phyloP scores from a whole-genome alignment of 2,797 vertebrate species.

The Crocodylus rhombifer region DNA sequence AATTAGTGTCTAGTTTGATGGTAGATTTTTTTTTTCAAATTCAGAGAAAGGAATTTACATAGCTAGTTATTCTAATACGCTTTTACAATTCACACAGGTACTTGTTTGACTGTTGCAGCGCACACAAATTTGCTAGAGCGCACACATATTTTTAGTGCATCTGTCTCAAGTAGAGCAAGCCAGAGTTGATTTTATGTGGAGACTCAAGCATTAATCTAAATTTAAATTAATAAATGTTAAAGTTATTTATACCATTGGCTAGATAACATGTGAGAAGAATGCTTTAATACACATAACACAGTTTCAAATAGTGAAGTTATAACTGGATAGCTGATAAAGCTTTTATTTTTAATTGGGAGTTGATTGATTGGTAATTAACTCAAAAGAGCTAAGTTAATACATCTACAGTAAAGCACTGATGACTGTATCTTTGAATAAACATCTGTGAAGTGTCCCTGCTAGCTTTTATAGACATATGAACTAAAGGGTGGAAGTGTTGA shows the following conservation, averaged over 20 bases:
- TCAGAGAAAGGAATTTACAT: neutral
- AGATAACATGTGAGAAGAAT: neutral
- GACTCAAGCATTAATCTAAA: rapidly evolving
- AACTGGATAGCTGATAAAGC: neutral
- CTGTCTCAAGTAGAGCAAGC: neutral
- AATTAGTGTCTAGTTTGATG: neutral
- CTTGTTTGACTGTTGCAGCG: neutral
- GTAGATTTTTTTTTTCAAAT: neutral
- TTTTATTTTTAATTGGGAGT: neutral
- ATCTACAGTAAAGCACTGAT: neutral
- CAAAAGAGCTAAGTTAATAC: neutral
- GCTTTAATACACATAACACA: neutral
- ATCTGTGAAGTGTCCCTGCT: neutral
- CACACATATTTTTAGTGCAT: rapidly evolving
- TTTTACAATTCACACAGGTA: neutral
- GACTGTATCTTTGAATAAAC: neutral
- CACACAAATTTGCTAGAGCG: neutral
- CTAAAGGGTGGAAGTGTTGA: neutral
- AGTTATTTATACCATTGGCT: too few relatives aligned
- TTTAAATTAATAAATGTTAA: too few relatives aligned
- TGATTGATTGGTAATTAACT: neutral
- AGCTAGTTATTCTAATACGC: neutral
- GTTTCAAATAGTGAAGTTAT: neutral
- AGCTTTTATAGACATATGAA: neutral
- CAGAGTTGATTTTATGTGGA: neutral